Base-by-base conservation (phyloP, 2,888 invertebrate species). In the Sericinus montela region DNA sequence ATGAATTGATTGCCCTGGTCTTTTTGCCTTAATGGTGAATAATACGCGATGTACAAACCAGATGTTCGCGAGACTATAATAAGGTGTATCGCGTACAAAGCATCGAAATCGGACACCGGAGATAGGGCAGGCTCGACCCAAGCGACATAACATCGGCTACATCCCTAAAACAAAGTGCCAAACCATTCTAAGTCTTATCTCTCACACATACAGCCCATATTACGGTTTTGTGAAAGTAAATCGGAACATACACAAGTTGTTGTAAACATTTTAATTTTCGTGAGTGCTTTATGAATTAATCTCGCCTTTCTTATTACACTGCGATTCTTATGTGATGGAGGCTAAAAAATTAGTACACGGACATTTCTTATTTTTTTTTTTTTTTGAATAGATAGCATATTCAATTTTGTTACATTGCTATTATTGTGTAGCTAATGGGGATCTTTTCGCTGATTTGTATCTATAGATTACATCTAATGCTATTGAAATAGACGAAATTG, bases 1-100 rank as follows among this genome's bases (percentile, higher is more conserved):
- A 73, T 69, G 65, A 70, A 74, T 73, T 73, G 63, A 66, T 69
- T 69, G 67, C 66, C 59, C 58, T 57, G 55, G 57, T 54, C 48
- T 81, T 80, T 85, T 83, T 77, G 74, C 73, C 71, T 71, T 73
- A 68, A 69, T 72, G 72, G 72, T 75, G 75, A 80, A 81, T 80
- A 77, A 83, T 75, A 78, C 72, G 64, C 62, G 67, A 65, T 69
- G 72, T 72, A 65, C 67, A 63, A 80, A 76, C 79, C 88, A 88
- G 86, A 86, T 88, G 84, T 85, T 83, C 80, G 73, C 80, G 70
- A 67, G 72, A 76, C 80, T 73, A 88, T 88, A 86, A 88, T 88
- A 86, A 88, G 88, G 76, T 79, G 71, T 85, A 86, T 88, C 88
- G 86, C 70, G 76, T 69, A 86, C 85, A 88, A 88, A 84, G 82